A percentile compares a stretch with the other conserved stretches of the same genome.
phyloP scores from a whole-genome alignment of 2,113 vertebrate species.

The Melanerpes formicivorus region DNA sequence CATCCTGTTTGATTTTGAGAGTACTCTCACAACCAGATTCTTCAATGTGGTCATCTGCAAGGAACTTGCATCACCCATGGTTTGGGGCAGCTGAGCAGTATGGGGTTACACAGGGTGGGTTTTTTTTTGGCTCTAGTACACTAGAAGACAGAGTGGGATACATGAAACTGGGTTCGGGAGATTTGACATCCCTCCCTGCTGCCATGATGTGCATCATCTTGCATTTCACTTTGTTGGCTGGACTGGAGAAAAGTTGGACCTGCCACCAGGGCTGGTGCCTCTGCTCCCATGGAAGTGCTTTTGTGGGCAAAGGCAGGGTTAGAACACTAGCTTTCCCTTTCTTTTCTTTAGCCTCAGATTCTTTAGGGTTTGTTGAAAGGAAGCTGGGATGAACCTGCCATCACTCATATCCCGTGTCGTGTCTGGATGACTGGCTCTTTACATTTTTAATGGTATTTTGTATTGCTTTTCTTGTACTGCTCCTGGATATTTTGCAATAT shows the following conservation, averaged over 20 bases:
- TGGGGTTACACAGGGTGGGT: accelerated
- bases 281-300: accelerated
- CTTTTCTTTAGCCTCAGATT: background rate
- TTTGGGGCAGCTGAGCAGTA: background rate
- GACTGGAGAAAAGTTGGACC: background rate
- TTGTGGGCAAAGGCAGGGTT: background rate
- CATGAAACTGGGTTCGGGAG: background rate
- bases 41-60: accelerated
- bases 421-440: slow-evolving; percentile 46
- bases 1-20: background rate
- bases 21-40: background rate
- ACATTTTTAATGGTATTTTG: slow-evolving; percentile 66
- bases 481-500: slow-evolving; percentile 55
- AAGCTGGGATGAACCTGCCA: background rate
- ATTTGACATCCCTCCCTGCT: background rate
- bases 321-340: background rate
- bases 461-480: slow-evolving; percentile 61
- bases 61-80: accelerated
- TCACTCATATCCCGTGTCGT: background rate
- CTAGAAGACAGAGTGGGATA: background rate
- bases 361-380: background rate
- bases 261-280: background rate
- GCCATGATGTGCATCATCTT: accelerated
- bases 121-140: background rate
- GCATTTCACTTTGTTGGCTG: background rate